Evolutionary conservation across 2,113 vertebrate genomes (phyloP), one percentile per base, ranked within the genome.

Genomic region (Myotis brandtii): DNA sequence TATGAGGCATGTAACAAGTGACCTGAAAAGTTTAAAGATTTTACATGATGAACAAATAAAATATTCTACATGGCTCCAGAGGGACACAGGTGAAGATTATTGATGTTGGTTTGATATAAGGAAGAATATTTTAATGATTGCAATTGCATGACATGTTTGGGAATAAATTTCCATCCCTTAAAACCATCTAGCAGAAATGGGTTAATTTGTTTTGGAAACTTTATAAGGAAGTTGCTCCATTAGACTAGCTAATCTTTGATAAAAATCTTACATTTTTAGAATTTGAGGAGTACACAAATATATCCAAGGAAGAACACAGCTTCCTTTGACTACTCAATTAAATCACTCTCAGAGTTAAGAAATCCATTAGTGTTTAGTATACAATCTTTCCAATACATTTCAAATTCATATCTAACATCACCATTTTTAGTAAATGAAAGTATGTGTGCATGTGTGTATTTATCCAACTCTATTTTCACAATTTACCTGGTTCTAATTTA

Each of bases 401-500:
- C 6, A 82, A 87, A 4, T 79, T 76, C 18, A 66, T 52, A 73
- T 12, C 23, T 85, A 75, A 12, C 7, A 62, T 80, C 43, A 67
- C 56, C 3, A 76, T 67, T 91, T 95, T 64, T 27, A 86, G 50
- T 56, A 91, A 89, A 87, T 46, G 1, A 84, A 94, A 88, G 23
- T 25, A 7, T 86, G 3, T 87, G 21, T 90, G 25, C 52, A 21
- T 59, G 52, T 34, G 50, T 62, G 17, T 27, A 5, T 56, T 82
- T 89, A 37, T 82, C 17, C 6, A 92, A 94, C n/a, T 6, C 11
- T 54, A 37, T 85, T 85, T 97, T 77, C 8, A 77, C 34, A 69
- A 85, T 4, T 73, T 82, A 89, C 5, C 54, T 67, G 12, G 9
- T 64, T 94, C 34, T 93, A 6, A 72, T 77, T 88, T 92, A 86